Conservation (phyloP, 2,888 invertebrate genomes). For the Fissipunctia ypsillon region DNA sequence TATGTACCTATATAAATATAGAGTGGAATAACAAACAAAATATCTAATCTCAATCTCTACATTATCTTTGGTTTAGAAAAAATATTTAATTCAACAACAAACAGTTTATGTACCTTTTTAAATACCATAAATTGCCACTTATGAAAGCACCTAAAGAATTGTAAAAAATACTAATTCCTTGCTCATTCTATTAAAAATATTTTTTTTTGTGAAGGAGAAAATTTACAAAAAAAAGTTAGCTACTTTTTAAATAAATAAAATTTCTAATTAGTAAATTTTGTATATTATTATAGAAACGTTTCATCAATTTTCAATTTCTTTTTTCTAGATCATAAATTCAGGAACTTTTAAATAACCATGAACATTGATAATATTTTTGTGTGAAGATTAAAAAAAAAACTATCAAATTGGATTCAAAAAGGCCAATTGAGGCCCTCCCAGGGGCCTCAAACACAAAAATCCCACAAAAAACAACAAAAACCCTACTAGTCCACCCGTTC, state of each 20-base stretch:
- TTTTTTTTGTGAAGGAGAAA: background rate
- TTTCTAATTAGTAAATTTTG: too few species aligned
- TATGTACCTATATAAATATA: too few species aligned
- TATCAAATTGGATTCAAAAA: slow-evolving; percentile 85
- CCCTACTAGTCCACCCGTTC: slow-evolving; percentile 83
- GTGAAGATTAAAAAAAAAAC: slow-evolving; percentile 60
- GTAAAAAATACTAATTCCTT: background rate
- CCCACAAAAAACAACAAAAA: slow-evolving; percentile 71
- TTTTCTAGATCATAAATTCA: background rate
- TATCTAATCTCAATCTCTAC: too few species aligned
- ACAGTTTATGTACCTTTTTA: background rate
- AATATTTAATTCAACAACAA: background rate
- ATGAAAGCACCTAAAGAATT: background rate
- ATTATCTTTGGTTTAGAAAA: too few species aligned
- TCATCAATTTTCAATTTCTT: background rate
- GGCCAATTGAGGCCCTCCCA: slow-evolving; percentile 78
- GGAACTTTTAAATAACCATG: background rate
- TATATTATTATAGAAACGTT: too few species aligned
- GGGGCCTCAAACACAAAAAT: slow-evolving; percentile 77
- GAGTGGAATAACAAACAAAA: too few species aligned
- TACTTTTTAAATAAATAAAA: background rate
- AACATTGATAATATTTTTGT: background rate
- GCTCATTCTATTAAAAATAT: background rate
- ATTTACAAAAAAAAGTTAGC: background rate
- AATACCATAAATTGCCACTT: background rate